phyloP scores from a whole-genome alignment of 2,113 vertebrate species.

The Anguilla japonica region DNA sequence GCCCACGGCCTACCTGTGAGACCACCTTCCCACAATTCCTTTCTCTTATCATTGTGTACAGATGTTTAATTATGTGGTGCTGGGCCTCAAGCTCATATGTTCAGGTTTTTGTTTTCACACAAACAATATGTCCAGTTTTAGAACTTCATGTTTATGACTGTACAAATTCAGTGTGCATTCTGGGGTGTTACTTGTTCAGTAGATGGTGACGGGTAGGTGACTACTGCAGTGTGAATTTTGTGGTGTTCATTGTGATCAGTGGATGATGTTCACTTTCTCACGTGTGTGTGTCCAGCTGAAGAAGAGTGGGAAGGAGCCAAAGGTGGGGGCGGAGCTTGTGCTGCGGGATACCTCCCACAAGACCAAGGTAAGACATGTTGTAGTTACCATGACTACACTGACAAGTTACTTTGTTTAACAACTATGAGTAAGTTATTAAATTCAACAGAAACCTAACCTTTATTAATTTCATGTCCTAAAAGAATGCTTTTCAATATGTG shows the following conservation, averaged over 20 bases:
- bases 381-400: not conserved
- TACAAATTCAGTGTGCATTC: not conserved
- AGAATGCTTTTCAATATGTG: not conserved
- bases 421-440: not conserved
- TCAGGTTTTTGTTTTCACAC: no score
- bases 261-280: constrained; percentile 3
- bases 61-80: not conserved
- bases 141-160: no score
- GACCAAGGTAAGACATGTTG: constrained; percentile 75
- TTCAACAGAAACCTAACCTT: no score
- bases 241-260: not conserved
- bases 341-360: constrained; percentile 69
- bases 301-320: constrained; percentile 82
- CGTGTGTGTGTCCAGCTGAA: constrained; percentile 68
- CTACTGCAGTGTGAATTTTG: not conserved
- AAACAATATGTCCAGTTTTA: no score
- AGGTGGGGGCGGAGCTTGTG: constrained; percentile 69
- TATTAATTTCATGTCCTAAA: not conserved
- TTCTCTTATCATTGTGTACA: not conserved
- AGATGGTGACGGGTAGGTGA: not conserved
- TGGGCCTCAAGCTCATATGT: no score
- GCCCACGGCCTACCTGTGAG: constrained; percentile 81
- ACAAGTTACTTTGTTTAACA: not conserved
- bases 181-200: not conserved
- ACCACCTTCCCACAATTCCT: constrained; percentile 2